Evolutionary conservation across 2,113 vertebrate species (phyloP).

Genomic region (Prionailurus viverrinus): DNA sequence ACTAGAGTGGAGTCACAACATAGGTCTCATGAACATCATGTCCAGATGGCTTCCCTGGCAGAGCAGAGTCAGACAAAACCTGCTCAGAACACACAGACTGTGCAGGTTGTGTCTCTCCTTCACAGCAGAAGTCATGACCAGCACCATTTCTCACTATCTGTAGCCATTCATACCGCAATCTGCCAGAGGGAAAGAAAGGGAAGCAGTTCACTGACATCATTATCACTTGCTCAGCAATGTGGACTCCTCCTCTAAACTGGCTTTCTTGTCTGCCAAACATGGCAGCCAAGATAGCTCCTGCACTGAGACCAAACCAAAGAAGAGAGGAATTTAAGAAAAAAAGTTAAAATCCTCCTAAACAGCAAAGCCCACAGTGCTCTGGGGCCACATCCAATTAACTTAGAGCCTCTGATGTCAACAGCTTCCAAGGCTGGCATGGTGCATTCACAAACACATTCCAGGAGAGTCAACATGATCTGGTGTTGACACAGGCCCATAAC

Average conservation of each 20-base stretch:
- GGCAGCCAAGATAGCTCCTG: background rate
- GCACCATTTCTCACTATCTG: background rate
- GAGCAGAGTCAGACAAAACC: background rate
- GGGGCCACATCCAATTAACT: constrained; percentile 71
- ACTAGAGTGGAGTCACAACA: background rate
- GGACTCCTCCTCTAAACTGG: background rate
- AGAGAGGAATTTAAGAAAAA: constrained; percentile 26
- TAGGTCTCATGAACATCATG: background rate
- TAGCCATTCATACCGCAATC: background rate
- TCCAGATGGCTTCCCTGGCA: background rate
- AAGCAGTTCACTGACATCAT: background rate
- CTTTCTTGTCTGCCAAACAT: background rate
- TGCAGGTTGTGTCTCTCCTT: background rate
- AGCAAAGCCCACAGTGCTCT: constrained; percentile 69
- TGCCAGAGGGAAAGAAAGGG: background rate
- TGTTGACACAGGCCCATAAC: constrained; percentile 79
- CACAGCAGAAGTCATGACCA: background rate
- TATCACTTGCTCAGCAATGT: background rate
- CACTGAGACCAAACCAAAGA: constrained; percentile 1
- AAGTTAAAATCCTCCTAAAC: constrained; percentile 9
- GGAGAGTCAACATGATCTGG: constrained; percentile 72
- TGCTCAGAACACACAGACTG: background rate
- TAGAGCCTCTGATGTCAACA: constrained; percentile 76
- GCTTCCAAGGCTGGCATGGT: constrained; percentile 63
- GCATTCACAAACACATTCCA: constrained; percentile 78